phyloP scores from a whole-genome alignment of 2,113 vertebrate species.

The Todiramphus chloris region DNA sequence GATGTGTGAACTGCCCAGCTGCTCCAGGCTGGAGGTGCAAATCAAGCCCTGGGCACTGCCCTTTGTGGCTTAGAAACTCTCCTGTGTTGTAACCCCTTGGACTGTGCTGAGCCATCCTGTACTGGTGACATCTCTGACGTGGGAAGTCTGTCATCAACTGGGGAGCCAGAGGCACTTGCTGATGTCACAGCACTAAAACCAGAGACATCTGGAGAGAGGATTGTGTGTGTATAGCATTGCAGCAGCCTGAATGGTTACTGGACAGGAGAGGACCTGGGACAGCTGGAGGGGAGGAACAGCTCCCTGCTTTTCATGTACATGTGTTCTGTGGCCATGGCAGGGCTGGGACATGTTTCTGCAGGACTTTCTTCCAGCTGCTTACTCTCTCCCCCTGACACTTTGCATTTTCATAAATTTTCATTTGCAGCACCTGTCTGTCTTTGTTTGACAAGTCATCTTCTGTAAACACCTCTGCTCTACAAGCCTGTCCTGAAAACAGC shows the following conservation, averaged over 20 bases:
- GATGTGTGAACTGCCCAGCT: neutral
- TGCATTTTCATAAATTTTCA: conserved; percentile 19
- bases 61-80: neutral
- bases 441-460: neutral
- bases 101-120: neutral
- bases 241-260: neutral
- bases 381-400: neutral
- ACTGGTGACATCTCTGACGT: fast-evolving
- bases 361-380: neutral
- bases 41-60: neutral
- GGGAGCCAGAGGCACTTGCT: neutral
- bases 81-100: neutral
- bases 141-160: neutral
- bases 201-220: neutral
- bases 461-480: neutral
- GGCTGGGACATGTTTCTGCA: neutral
- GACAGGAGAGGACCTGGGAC: neutral
- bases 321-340: no score
- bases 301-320: neutral
- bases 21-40: neutral
- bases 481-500: neutral
- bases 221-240: fast-evolving
- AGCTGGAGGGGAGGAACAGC: neutral
- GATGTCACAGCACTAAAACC: neutral
- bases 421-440: neutral